phyloP scores from a whole-genome alignment of 2,113 vertebrate species.

The Orcinus orca region DNA sequence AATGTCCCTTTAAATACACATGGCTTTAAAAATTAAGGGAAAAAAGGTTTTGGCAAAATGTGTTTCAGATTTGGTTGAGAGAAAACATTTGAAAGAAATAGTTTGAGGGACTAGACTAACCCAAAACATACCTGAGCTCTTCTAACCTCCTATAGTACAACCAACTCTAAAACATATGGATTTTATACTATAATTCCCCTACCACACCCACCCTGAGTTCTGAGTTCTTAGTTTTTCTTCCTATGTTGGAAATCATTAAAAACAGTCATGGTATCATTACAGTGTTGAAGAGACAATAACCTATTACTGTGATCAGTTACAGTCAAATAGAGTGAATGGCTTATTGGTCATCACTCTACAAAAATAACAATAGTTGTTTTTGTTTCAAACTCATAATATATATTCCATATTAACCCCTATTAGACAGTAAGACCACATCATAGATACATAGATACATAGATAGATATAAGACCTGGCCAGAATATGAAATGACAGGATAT shows the following conservation, averaged over 20 bases:
- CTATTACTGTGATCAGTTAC: conserved; percentile 49
- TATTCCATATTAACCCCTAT: not conserved
- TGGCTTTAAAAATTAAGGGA: conserved; percentile 77
- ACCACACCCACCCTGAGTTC: conserved; percentile 65
- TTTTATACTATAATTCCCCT: conserved; percentile 62
- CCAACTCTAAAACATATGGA: conserved; percentile 68
- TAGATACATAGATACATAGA: not conserved
- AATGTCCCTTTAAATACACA: conserved; percentile 81
- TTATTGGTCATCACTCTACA: not conserved
- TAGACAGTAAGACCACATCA: not conserved
- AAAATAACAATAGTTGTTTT: conserved; percentile 24
- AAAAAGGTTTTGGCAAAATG: conserved; percentile 78
- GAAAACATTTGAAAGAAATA: conserved; percentile 79
- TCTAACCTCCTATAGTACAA: conserved; percentile 55
- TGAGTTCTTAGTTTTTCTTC: conserved; percentile 67
- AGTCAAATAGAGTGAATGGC: conserved; percentile 32
- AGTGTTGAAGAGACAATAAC: conserved; percentile 33
- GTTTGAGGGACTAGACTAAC: conserved; percentile 75
- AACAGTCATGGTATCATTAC: conserved; percentile 64
- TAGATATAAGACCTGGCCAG: not conserved
- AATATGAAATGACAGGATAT: not conserved
- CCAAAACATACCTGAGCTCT: conserved; percentile 79
- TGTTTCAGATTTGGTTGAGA: conserved; percentile 81
- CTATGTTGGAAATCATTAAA: conserved; percentile 71
- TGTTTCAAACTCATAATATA: not conserved